phyloP scores from a whole-genome alignment of 1,140 invertebrate species.

The Andricus grossulariae region DNA sequence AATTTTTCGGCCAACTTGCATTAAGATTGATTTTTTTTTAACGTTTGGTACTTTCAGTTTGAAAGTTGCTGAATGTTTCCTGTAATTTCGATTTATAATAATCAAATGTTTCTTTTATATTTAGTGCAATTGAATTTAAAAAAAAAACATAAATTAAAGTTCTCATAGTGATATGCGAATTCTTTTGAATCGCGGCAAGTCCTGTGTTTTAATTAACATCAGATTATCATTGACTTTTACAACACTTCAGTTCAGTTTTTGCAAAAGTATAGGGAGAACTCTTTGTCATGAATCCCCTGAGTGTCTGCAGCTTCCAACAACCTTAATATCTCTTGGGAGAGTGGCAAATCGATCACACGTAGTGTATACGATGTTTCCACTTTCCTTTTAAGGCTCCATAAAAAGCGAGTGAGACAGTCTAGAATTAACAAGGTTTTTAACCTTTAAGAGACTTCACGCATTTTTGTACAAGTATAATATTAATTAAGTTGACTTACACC shows the following conservation, averaged over 20 bases:
- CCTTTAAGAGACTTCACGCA: neutral
- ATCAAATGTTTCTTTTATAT: too few species aligned
- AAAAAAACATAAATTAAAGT: too few species aligned
- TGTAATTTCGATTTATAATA: too few species aligned
- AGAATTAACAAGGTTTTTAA: conserved; percentile 23
- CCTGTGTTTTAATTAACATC: conserved; percentile 10
- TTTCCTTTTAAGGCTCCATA: conserved; percentile 13
- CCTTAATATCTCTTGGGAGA: conserved; percentile 24
- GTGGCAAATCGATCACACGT: conserved; percentile 30
- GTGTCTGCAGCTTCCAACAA: conserved; percentile 9
- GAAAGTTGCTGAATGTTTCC: too few species aligned
- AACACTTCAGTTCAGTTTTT: conserved; percentile 1
- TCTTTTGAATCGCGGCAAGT: neutral
- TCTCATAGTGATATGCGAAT: neutral
- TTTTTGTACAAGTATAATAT: neutral
- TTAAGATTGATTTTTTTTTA: too few species aligned
- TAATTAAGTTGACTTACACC: neutral
- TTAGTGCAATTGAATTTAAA: too few species aligned
- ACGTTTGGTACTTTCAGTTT: too few species aligned
- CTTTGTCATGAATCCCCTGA: conserved; percentile 5
- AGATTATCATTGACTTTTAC: conserved; percentile 6
- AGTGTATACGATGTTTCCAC: conserved; percentile 19
- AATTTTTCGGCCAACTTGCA: too few species aligned
- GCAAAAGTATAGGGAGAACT: neutral
- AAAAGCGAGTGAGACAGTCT: conserved; percentile 11